phyloP scores from a whole-genome alignment of 53 echinoderm and acorn worm species.

The Luidia sarsii region DNA sequence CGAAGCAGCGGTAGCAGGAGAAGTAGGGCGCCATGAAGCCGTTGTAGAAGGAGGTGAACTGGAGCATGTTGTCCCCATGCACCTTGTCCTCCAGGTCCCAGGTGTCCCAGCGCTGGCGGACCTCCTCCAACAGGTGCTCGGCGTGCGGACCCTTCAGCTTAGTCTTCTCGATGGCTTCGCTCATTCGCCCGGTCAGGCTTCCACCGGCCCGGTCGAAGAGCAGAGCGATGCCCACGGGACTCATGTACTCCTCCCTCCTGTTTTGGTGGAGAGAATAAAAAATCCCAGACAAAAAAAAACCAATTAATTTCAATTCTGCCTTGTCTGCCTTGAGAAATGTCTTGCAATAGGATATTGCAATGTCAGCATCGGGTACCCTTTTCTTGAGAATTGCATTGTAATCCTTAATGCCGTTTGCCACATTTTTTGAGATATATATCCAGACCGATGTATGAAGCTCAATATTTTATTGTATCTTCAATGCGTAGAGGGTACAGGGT shows the following conservation, averaged over 20 bases:
- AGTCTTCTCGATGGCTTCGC: conserved; percentile 28
- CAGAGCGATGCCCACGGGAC: conserved; percentile 55
- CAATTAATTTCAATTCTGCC: neutral
- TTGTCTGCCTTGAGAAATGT: neutral
- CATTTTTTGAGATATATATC: too few species aligned
- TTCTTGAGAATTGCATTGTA: too few species aligned
- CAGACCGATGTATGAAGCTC: too few species aligned
- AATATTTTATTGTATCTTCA: too few species aligned
- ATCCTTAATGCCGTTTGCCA: neutral
- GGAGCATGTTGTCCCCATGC: conserved; percentile 43
- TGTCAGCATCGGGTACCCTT: too few species aligned
- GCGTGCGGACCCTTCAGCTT: neutral
- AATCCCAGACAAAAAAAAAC: too few species aligned
- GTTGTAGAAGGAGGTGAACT: conserved; percentile 29
- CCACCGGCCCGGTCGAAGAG: conserved; percentile 68
- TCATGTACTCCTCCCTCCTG: conserved; percentile 71
- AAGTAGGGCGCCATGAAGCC: too few species aligned
- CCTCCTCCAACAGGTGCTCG: conserved; percentile 9
- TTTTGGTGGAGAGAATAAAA: too few species aligned
- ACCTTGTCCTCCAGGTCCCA: conserved; percentile 57
- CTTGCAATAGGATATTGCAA: neutral
- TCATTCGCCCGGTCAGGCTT: conserved; percentile 25
- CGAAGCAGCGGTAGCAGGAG: conserved; percentile 68
- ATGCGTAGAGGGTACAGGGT: too few species aligned
- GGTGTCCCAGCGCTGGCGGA: conserved; percentile 35